Evolutionary conservation across 1,140 invertebrate genomes (phyloP).

Genomic region (Adoxophyes honmai): DNA sequence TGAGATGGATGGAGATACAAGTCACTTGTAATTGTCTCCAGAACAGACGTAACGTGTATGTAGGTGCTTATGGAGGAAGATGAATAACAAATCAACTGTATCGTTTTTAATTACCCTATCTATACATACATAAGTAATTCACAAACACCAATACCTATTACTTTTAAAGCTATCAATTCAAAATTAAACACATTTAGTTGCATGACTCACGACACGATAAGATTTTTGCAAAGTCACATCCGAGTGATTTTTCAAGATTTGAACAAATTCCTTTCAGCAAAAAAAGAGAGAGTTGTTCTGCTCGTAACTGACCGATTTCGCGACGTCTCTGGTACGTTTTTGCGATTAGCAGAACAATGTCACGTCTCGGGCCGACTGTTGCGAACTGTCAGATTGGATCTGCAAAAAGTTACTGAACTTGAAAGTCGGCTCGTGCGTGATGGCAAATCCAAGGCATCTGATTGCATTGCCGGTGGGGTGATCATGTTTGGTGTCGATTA

Average conservation of each 20-base stretch:
- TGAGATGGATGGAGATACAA: neutral
- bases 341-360: neutral
- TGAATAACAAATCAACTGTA: no score
- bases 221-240: conserved; percentile 36
- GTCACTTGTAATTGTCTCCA: neutral
- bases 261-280: conserved; percentile 18
- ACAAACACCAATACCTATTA: no score
- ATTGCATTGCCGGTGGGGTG: conserved; percentile 23
- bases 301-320: neutral
- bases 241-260: conserved; percentile 37
- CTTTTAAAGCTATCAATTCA: no score
- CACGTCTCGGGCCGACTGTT: neutral
- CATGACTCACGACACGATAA: conserved; percentile 16
- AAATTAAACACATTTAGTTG: no score
- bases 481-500: conserved; percentile 36
- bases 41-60: no score
- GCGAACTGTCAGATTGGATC: neutral
- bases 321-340: neutral
- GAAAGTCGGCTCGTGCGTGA: conserved; percentile 19
- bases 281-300: conserved; percentile 43
- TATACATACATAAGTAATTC: no score
- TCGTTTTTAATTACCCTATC: no score
- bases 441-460: conserved; percentile 19
- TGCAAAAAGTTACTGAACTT: conserved; percentile 21
- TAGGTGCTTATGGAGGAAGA: no score